A percentile compares a stretch with the other conserved stretches of the same genome.
Evolutionary conservation across 2,797 vertebrate species (phyloP).

Genomic region (Falco rusticolus): DNA sequence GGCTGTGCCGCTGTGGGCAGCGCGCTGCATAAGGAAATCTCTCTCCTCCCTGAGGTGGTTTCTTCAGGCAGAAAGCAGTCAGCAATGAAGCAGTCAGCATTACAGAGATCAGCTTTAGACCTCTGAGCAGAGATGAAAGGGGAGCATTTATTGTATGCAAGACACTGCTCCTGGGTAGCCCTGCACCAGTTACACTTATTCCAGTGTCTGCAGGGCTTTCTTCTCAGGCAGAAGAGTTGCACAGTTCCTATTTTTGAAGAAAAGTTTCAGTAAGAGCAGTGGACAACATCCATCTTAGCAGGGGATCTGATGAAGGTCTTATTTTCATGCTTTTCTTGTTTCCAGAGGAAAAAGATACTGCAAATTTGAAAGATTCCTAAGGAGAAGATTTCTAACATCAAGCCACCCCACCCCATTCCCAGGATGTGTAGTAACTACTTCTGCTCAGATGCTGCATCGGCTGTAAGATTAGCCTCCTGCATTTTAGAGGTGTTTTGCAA

Average conservation of each 20-base stretch:
- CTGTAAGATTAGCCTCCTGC: neutral
- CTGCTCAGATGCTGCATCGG: neutral
- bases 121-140: conserved; percentile 42
- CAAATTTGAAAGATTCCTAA: neutral
- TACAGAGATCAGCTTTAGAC: conserved; percentile 19
- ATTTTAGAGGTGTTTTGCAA: neutral
- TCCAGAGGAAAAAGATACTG: neutral
- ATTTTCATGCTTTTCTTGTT: neutral
- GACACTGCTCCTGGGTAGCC: neutral
- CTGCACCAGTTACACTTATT: conserved; percentile 18
- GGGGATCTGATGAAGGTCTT: neutral
- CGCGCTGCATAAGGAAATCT: neutral
- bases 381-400: neutral
- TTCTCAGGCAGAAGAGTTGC: neutral
- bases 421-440: neutral
- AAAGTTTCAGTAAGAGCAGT: neutral
- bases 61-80: conserved; percentile 20
- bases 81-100: conserved; percentile 43
- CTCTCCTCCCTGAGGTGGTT: conserved; percentile 14
- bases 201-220: neutral
- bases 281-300: neutral
- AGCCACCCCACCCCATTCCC: neutral
- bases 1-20: neutral
- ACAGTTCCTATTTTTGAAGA: neutral
- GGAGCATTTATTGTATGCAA: conserved; percentile 15